A percentile compares a stretch with the other conserved stretches of the same genome.
phyloP scores from a whole-genome alignment of 2,113 vertebrate species.

The Eclectus roratus region DNA sequence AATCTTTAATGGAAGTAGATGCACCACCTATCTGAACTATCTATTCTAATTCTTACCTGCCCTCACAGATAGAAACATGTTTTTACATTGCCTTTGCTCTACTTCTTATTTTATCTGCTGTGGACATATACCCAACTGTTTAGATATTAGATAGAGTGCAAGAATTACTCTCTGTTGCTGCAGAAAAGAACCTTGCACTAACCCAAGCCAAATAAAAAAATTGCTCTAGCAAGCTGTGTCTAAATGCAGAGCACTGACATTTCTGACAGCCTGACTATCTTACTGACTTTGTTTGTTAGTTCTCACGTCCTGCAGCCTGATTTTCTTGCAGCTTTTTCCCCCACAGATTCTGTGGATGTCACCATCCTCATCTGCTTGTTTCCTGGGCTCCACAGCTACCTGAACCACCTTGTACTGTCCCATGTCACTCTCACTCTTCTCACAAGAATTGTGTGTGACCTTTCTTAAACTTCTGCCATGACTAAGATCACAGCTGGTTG shows the following conservation, averaged over 20 bases:
- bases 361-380: neutral
- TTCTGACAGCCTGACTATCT: neutral
- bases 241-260: neutral
- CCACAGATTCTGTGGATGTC: neutral
- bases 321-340: neutral
- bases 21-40: neutral
- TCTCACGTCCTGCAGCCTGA: neutral
- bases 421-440: neutral
- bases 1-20: neutral
- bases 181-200: neutral
- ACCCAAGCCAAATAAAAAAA: neutral
- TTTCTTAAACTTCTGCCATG: neutral
- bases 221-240: neutral
- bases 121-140: neutral
- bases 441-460: neutral
- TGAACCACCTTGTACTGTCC: neutral
- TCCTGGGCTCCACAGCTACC: neutral
- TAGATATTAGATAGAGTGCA: neutral
- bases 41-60: neutral
- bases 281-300: neutral
- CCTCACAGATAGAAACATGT: neutral
- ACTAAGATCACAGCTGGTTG: constrained; percentile 34
- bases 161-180: neutral
- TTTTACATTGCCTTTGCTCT: neutral
- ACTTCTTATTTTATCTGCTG: neutral